phyloP scores from a whole-genome alignment of 2,113 vertebrate species.

The Calidris pugnax region DNA sequence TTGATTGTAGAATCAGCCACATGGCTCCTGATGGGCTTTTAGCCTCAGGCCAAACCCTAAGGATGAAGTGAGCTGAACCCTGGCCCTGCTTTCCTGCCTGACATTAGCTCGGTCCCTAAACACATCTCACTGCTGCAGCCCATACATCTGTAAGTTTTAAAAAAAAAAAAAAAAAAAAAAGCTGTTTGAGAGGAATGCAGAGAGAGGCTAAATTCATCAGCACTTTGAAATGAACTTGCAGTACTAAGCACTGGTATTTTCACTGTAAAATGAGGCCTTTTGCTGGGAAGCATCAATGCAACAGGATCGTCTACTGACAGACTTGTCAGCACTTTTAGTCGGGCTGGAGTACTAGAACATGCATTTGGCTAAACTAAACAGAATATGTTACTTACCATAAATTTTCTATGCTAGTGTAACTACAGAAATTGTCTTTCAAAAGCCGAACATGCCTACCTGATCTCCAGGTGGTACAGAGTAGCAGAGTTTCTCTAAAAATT shows the following conservation, averaged over 20 bases:
- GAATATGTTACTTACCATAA: not conserved
- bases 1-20: not conserved
- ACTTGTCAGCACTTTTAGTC: conserved; percentile 28
- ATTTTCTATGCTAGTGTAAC: not conserved
- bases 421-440: not conserved
- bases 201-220: conserved; percentile 1
- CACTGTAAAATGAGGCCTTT: conserved; percentile 32
- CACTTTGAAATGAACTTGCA: conserved; percentile 43
- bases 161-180: not conserved
- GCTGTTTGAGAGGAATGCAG: not conserved
- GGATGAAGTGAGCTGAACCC: not conserved
- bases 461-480: not conserved
- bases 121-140: not conserved
- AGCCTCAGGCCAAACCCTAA: not conserved
- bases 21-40: not conserved
- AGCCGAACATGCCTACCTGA: not conserved
- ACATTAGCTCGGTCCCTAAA: not conserved
- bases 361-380: not conserved
- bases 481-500: not conserved
- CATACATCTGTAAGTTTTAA: rapidly evolving
- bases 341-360: not conserved
- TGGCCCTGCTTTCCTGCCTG: not conserved
- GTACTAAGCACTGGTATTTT: conserved; percentile 20
- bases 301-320: conserved; percentile 7
- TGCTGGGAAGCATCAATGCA: conserved; percentile 37